Percentiles rank a stretch among this genome's conserved stretches.
phyloP scores from a whole-genome alignment of 1,140 invertebrate genomes.

The Plutomurus gul region DNA sequence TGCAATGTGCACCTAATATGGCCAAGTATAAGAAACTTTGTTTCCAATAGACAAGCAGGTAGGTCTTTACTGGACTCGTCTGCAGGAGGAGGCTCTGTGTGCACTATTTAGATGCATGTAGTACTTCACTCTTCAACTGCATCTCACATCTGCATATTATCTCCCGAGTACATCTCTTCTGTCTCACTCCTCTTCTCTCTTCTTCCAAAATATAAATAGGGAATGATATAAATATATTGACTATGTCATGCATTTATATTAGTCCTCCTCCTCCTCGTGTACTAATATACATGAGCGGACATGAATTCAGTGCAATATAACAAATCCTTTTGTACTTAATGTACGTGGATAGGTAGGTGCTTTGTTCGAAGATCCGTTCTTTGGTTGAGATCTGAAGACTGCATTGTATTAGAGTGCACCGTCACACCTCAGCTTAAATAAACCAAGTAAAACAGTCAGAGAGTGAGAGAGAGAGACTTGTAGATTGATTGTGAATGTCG shows the following conservation, averaged over 20 bases:
- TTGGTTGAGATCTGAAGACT: not conserved
- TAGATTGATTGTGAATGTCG: too few relatives aligned
- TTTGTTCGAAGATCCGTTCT: not conserved
- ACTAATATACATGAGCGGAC: not conserved
- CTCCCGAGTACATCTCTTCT: not conserved
- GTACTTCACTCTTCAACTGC: constrained; percentile 28
- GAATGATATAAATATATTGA: too few relatives aligned
- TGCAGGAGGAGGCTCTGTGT: not conserved
- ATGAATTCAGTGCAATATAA: not conserved
- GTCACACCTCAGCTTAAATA: not conserved
- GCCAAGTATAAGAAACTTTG: too few relatives aligned
- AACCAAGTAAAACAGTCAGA: not conserved
- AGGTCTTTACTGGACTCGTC: too few relatives aligned
- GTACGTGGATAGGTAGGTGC: too few relatives aligned
- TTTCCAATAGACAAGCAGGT: too few relatives aligned
- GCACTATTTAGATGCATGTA: constrained; percentile 12
- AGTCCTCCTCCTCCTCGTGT: not conserved
- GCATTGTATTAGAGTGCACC: not conserved
- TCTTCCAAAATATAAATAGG: too few relatives aligned
- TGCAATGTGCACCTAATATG: too few relatives aligned
- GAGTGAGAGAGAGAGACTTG: too few relatives aligned
- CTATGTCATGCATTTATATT: not conserved
- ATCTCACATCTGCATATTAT: constrained; percentile 25
- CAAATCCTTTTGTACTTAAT: not conserved
- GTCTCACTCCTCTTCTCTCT: not conserved